These are phyloP conservation scores for Euphydryas editha DNA, from an alignment of 2,888 invertebrate species.

Conservation along the genomic window DNA sequence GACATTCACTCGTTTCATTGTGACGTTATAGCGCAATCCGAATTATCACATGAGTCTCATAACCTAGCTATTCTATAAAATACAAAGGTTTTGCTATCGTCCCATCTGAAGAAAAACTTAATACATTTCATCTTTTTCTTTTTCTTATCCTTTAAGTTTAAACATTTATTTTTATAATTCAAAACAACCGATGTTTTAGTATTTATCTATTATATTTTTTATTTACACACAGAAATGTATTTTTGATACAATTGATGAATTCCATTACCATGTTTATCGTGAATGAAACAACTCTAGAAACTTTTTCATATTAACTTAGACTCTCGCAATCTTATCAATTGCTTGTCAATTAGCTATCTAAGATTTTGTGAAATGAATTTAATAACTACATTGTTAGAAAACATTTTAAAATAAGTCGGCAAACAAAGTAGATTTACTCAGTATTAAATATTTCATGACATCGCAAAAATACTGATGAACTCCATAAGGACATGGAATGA, in stretches of 20 bases:
- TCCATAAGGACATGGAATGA: neutral
- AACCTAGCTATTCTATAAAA: constrained; percentile 10
- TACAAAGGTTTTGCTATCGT: neutral
- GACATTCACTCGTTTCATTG: constrained; percentile 28
- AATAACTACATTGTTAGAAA: too few species aligned
- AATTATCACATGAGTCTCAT: constrained; percentile 21
- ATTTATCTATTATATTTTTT: neutral
- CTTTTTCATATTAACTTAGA: too few species aligned
- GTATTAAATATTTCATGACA: neutral
- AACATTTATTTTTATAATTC: neutral
- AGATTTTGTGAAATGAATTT: too few species aligned
- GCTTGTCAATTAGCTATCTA: too few species aligned
- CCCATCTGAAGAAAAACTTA: neutral
- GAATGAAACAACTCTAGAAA: too few species aligned
- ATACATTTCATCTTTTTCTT: neutral
- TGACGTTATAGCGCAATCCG: constrained; percentile 31
- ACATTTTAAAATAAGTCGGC: too few species aligned
- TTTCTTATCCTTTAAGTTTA: neutral
- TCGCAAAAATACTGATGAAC: neutral
- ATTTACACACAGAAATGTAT: neutral
- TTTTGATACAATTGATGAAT: too few species aligned
- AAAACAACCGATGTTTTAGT: neutral
- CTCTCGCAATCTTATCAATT: too few species aligned
- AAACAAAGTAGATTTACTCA: too few species aligned
- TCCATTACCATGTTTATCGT: too few species aligned